These are phyloP conservation scores for Rhineura floridana DNA, from an alignment of 2,113 vertebrate species.

Conservation along the genomic window DNA sequence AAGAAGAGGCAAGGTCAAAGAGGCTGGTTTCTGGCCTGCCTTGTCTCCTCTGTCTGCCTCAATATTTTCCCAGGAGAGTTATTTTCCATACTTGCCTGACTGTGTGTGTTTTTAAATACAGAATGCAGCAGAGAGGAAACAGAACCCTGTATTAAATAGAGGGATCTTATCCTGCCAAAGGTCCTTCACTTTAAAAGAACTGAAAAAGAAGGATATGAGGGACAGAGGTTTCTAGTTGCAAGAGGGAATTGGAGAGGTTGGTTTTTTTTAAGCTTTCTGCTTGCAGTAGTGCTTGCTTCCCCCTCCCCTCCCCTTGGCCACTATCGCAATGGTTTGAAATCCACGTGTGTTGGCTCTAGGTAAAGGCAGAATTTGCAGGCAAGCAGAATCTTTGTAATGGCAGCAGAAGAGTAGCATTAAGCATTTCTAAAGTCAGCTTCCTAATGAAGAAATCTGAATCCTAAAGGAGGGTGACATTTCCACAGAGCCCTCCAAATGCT, in stretches of 20 bases:
- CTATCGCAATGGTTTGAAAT: neutral
- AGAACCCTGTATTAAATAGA: neutral
- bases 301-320: neutral
- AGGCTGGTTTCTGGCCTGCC: neutral
- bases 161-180: neutral
- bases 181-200: neutral
- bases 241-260: neutral
- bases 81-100: neutral
- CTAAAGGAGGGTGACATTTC: conserved; percentile 1
- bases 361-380: neutral
- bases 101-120: neutral
- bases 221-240: neutral
- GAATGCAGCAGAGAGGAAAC: neutral
- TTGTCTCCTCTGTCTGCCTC: neutral
- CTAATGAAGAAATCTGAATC: neutral
- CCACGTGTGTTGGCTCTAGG: neutral
- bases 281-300: conserved; percentile 10
- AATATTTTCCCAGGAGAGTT: neutral
- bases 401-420: conserved; percentile 7
- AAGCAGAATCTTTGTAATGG: conserved; percentile 6
- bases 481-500: conserved; percentile 16
- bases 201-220: neutral
- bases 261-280: conserved; percentile 8
- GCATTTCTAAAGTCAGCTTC: conserved; percentile 36
- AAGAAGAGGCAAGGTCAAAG: neutral